Conservation (phyloP, 2,797 vertebrate species). For the Microchirus variegatus region DNA sequence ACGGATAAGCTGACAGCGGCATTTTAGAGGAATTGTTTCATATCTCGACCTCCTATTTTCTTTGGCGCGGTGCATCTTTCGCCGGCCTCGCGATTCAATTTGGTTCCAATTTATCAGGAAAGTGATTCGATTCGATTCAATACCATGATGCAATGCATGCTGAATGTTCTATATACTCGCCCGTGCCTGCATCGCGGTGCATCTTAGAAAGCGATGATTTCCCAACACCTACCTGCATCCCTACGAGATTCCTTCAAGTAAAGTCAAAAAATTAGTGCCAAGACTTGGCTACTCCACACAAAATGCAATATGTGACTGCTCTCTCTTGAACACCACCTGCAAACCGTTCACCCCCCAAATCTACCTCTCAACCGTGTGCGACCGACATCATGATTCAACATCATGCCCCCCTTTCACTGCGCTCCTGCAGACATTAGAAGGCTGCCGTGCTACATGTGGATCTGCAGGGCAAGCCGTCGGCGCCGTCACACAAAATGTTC, state of each 20-base stretch:
- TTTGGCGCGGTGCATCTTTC: conserved; percentile 1
- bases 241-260: conserved; percentile 10
- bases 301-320: conserved; percentile 30
- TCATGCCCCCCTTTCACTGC: not conserved
- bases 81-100: not conserved
- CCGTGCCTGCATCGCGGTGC: not conserved
- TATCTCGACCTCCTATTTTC: conserved; percentile 4
- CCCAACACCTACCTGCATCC: not conserved
- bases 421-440: conserved; percentile 2
- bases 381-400: conserved; percentile 10
- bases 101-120: no score
- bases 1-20: conserved; percentile 60
- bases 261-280: conserved; percentile 26
- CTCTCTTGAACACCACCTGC: conserved; percentile 20
- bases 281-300: conserved; percentile 12
- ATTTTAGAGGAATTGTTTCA: conserved; percentile 40
- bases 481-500: conserved; percentile 36
- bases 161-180: not conserved
- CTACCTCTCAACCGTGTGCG: conserved; percentile 13
- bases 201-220: no score
- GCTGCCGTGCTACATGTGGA: conserved; percentile 16
- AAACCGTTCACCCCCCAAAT: not conserved
- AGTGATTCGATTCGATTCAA: no score
- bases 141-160: no score
- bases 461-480: conserved; percentile 19